These are phyloP conservation scores for Neolamprologus cancellatus DNA, from an alignment of 2,113 vertebrate genomes.

Conservation along the genomic window DNA sequence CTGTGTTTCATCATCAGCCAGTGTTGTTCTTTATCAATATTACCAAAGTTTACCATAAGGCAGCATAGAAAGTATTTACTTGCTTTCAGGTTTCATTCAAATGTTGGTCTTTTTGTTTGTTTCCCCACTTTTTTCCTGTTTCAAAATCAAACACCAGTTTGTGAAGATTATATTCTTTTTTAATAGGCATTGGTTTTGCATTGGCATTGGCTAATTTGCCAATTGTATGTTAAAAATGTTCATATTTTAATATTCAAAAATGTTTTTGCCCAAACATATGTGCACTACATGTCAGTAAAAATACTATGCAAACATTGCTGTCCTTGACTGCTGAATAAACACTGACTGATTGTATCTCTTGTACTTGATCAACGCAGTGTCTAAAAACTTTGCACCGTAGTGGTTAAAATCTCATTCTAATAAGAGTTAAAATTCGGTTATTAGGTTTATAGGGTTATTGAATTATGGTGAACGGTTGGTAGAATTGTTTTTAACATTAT, in stretches of 20 bases:
- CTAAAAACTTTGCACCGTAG: not conserved
- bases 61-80: no score
- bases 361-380: not conserved
- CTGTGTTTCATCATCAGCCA: no score
- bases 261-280: not conserved
- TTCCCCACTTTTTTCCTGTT: fast-evolving
- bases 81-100: not conserved
- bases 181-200: fast-evolving
- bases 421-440: not conserved
- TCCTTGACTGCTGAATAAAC: fast-evolving
- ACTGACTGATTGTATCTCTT: not conserved
- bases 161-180: fast-evolving
- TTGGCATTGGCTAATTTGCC: not conserved
- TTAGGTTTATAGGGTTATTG: fast-evolving
- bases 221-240: fast-evolving
- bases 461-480: not conserved
- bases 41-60: no score
- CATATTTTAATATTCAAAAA: fast-evolving
- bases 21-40: no score
- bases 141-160: not conserved
- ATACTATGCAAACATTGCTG: fast-evolving
- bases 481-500: not conserved
- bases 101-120: fast-evolving
- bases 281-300: fast-evolving
- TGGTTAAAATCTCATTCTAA: not conserved